phyloP scores from a whole-genome alignment of 2,888 invertebrate species.

The Onchidella celtica region DNA sequence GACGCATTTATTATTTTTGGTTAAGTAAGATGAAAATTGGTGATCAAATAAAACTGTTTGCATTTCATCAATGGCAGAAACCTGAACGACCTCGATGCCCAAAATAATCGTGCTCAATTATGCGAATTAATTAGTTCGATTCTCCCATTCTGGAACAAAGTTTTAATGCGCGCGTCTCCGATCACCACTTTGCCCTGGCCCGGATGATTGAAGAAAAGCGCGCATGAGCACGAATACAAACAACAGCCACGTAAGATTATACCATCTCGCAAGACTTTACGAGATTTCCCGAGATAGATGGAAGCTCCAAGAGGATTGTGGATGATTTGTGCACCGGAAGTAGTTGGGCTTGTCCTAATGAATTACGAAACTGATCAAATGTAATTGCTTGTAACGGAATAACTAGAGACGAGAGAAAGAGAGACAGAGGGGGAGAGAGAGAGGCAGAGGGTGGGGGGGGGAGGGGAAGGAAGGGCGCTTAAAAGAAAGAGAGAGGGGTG shows the following conservation, averaged over 20 bases:
- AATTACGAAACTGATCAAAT: constrained; percentile 43
- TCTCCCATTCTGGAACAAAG: constrained; percentile 19
- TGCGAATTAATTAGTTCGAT: constrained; percentile 35
- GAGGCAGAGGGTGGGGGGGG: not conserved
- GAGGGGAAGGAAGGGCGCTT: too few species aligned
- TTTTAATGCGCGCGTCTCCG: not conserved
- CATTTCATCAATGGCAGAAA: too few species aligned
- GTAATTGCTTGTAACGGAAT: constrained; percentile 43
- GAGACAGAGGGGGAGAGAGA: not conserved
- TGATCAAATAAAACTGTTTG: too few species aligned
- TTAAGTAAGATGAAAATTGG: too few species aligned
- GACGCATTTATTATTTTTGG: too few species aligned
- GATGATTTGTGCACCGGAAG: constrained; percentile 46
- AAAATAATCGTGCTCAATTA: too few species aligned
- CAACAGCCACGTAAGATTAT: constrained; percentile 47
- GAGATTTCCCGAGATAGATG: constrained; percentile 37
- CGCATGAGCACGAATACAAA: constrained; percentile 47
- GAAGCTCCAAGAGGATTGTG: constrained; percentile 38
- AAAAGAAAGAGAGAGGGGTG: too few species aligned
- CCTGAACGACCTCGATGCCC: too few species aligned
- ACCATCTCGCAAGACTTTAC: constrained; percentile 47
- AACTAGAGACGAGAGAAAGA: not conserved
- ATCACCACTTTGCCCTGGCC: not conserved
- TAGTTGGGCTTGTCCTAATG: constrained; percentile 40
- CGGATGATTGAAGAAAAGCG: constrained; percentile 39